phyloP scores from a whole-genome alignment of 1,140 invertebrate genomes.

The Dryas iulia region DNA sequence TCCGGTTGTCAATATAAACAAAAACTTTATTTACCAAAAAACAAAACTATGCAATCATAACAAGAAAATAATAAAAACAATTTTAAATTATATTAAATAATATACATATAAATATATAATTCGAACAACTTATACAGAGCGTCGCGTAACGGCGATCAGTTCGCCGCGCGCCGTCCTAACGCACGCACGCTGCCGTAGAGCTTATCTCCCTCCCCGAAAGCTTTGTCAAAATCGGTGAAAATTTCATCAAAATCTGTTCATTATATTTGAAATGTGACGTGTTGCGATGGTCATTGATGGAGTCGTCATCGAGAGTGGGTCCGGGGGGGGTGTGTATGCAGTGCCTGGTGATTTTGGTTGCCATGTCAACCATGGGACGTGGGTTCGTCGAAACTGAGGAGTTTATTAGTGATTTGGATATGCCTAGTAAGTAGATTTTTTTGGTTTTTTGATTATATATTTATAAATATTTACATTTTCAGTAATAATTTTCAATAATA shows the following conservation, averaged over 20 bases:
- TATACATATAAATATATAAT: not conserved
- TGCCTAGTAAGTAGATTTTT: conserved; percentile 53
- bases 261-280: conserved; percentile 19
- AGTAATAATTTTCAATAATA: too few relatives aligned
- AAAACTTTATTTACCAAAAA: too few relatives aligned
- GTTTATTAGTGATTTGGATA: conserved; percentile 64
- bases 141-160: conserved; percentile 48
- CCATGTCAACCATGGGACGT: conserved; percentile 41
- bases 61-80: too few relatives aligned
- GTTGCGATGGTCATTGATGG: conserved; percentile 10
- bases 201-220: not conserved
- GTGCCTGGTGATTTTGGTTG: conserved; percentile 31
- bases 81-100: not conserved
- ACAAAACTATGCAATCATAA: too few relatives aligned
- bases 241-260: not conserved
- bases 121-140: not conserved
- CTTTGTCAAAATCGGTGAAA: not conserved
- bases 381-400: conserved; percentile 60
- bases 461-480: too few relatives aligned
- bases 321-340: conserved; percentile 19
- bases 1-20: too few relatives aligned
- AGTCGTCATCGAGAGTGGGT: conserved; percentile 6
- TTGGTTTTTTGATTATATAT: not conserved
- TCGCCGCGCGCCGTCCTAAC: conserved; percentile 42
- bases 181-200: conserved; percentile 47